Evolutionary conservation across 64 coral and sea anemone species (phyloP), one percentile per base, ranked within the genome.

Genomic region (Montipora cactus): DNA sequence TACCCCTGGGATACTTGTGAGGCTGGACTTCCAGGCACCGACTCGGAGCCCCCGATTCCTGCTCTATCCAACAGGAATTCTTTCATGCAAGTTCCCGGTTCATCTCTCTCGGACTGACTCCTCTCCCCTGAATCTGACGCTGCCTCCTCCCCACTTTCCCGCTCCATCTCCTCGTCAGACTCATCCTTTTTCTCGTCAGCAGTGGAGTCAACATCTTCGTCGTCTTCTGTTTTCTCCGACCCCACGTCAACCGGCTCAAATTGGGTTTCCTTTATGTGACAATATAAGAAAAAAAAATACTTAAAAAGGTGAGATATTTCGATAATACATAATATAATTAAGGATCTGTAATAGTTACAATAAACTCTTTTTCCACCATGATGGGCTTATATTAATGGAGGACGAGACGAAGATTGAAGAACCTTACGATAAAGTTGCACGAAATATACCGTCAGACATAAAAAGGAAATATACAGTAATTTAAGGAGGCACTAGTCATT

Each of bases 1-100:
- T 69, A 94, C 97, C 97, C 94, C 78, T 98, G 97, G 72, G 96
- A 98, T 37, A 93, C 87, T 80, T 98, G 97, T 53, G 97, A 99
- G 22, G 97, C 97, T 16, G 97, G 97, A 75, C 97, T 99, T 20
- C 92, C 94, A 13, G 97, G 97, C 2, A 99, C 95, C 8, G 97
- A 99, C 64, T 99, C 97, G 10, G 97, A 90, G 28, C 97, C 97
- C 22, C 91, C 78, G 66, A 90, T 83, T 74, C 97, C 95, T 21
- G 92, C 89, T 75, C 92, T 97, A 3, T 97, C 95, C 3, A 91
- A 8, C 64, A 94, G 82, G 52, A 92, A 94, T 55, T 94, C 95
- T 44, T 94, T 92, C 49, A 90, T 94, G 16, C 88, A 91, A 20
- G 89, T 82, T 4, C 70, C 64, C 6, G 93, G 93, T 46, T 94